Evolutionary conservation across 2,797 vertebrate species (phyloP).

Genomic region (Glyptemys insculpta): DNA sequence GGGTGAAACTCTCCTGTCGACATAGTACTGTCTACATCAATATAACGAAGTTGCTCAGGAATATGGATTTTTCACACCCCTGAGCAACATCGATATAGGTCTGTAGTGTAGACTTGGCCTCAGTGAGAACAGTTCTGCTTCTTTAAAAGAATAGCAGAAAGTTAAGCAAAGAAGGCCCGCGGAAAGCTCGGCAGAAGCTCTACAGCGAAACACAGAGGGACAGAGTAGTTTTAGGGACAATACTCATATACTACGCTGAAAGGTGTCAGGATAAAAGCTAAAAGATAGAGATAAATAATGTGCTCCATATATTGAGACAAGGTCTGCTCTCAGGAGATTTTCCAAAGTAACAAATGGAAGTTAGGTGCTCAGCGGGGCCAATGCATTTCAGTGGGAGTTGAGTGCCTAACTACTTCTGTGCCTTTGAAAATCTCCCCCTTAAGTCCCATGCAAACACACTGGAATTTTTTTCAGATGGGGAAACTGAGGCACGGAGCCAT

Average conservation of each 20-base stretch:
- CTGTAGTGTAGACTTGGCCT: too few species aligned
- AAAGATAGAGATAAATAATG: background rate
- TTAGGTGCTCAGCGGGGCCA: background rate
- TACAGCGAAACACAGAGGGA: background rate
- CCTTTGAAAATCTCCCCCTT: background rate
- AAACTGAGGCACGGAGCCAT: background rate
- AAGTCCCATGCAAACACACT: background rate
- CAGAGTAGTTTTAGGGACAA: background rate
- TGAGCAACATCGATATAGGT: background rate
- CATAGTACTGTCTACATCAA: background rate
- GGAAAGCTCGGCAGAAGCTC: background rate
- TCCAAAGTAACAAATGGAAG: background rate
- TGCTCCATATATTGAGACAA: background rate
- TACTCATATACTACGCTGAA: background rate
- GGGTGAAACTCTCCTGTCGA: background rate
- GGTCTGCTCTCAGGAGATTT: background rate
- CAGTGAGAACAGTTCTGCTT: background rate
- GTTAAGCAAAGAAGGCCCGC: background rate
- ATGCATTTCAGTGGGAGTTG: background rate
- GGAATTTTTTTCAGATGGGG: background rate
- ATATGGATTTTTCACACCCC: background rate
- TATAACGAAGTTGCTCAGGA: background rate
- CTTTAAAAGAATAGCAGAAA: background rate
- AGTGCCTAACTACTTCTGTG: background rate
- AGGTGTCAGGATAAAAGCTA: background rate